Evolutionary conservation across 2,888 invertebrate genomes (phyloP), one percentile per base, ranked within the genome.

Genomic region (Spodoptera picta): DNA sequence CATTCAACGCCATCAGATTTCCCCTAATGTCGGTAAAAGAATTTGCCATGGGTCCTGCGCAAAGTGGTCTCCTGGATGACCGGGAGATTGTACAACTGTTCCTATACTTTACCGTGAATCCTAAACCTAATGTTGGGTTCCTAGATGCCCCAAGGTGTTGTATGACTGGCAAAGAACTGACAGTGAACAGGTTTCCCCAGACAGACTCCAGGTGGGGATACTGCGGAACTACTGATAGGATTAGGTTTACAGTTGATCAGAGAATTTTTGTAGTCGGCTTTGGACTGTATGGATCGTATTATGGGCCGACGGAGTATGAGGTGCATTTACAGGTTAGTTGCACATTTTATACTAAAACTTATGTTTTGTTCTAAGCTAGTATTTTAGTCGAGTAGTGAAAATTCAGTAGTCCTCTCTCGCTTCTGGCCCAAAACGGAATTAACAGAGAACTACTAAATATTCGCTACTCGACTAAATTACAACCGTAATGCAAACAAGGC

Each of bases 1-100:
- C 97, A 0, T 95, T 98, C 75, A 95, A 96, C 45, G 95, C 97
- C 1, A 96, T 98, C 59, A 93, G 98, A 31, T 98, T 98, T 86
- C 98, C 98, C 0, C 90, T 98, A 24, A 98, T 98, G 98, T 96
- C 97, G 0, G 96, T 97, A 0, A 97, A 98, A 86, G 98, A 98
- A 87, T 98, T 98, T 87, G 97, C 97, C 0, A 95, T 96, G 87
- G 97, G 96, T 0, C 96, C 97, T 0, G 97, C 97, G 0, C 97
- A 97, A 81, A 96, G 97, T 75, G 97, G 97, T 0, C 92, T 98
- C 31, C 91, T 98, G 1, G 96, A 96, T 52, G 97, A 98, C 83
- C 89, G 96, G 70, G 97, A 98, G 87, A 96, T 97, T 42, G 97
- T 98, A 3, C 96, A 96, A 71, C 88, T 97, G 51, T 96, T 97